A percentile compares a stretch with the other conserved stretches of the same genome.
Conservation (phyloP, 53 echinoderm and acorn worm genomes). For the Crossaster papposus region DNA sequence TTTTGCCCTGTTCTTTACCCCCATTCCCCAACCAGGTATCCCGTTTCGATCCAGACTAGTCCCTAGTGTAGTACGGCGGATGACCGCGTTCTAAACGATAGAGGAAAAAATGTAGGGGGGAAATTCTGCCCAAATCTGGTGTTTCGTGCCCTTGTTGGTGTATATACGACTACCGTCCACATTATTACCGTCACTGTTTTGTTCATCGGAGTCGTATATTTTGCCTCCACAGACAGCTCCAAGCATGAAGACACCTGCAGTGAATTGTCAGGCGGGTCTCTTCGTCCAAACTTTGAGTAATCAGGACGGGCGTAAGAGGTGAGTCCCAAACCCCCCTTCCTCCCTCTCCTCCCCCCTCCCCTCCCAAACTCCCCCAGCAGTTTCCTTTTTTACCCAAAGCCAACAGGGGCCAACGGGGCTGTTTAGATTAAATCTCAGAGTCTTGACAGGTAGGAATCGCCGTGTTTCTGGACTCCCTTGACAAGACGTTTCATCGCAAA, state of each 20-base stretch:
- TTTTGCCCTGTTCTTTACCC: constrained; percentile 41
- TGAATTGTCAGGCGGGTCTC: background rate
- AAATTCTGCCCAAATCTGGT: background rate
- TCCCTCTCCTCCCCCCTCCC: background rate
- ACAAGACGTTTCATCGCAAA: background rate
- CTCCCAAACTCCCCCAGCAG: background rate
- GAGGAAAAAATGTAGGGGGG: background rate
- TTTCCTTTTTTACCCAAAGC: background rate
- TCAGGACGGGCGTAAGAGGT: constrained; percentile 42
- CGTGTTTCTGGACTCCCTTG: background rate
- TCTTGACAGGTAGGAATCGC: constrained; percentile 18
- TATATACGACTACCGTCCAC: background rate
- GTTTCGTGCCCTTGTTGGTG: background rate
- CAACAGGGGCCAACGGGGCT: too few relatives aligned
- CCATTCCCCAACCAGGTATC: constrained; percentile 49
- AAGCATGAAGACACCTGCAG: constrained; percentile 42
- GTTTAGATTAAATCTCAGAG: constrained; percentile 8
- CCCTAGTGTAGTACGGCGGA: constrained; percentile 18
- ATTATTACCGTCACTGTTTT: constrained; percentile 4
- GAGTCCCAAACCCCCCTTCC: constrained; percentile 7
- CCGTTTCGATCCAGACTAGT: constrained; percentile 30
- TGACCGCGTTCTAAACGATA: background rate
- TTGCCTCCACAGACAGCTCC: constrained; percentile 25
- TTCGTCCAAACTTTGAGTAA: constrained; percentile 21
- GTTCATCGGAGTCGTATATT: constrained; percentile 32